phyloP scores from a whole-genome alignment of 2,113 vertebrate genomes.

The Podarcis muralis region DNA sequence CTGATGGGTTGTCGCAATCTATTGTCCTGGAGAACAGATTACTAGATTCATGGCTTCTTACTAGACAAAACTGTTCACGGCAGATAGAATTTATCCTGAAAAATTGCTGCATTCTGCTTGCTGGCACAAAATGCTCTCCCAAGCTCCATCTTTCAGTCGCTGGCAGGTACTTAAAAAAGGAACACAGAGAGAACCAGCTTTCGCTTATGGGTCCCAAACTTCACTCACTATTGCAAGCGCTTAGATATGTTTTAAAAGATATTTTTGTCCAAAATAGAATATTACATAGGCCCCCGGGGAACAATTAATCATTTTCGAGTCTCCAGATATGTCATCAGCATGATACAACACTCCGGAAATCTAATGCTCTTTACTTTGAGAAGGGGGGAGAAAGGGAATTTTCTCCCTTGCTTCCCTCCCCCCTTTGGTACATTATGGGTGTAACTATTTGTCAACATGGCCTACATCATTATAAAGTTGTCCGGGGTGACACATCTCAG shows the following conservation, averaged over 20 bases:
- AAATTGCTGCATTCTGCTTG: constrained; percentile 62
- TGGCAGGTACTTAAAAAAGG: constrained; percentile 66
- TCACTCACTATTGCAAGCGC: constrained; percentile 61
- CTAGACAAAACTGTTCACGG: constrained; percentile 55
- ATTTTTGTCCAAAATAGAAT: constrained; percentile 63
- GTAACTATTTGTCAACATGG: constrained; percentile 47
- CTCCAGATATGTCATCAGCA: constrained; percentile 52
- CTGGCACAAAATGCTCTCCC: constrained; percentile 54
- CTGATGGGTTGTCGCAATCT: constrained; percentile 40
- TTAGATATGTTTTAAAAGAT: constrained; percentile 64
- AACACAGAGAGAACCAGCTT: constrained; percentile 43
- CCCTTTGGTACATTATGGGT: constrained; percentile 33
- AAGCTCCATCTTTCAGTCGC: constrained; percentile 48
- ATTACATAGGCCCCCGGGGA: constrained; percentile 39
- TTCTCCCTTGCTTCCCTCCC: not conserved
- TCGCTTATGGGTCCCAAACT: constrained; percentile 45
- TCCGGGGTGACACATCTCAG: constrained; percentile 47
- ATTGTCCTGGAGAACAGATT: constrained; percentile 51
- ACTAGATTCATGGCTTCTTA: constrained; percentile 56
- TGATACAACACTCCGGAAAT: constrained; percentile 58
- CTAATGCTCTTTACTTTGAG: constrained; percentile 37
- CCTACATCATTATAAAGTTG: constrained; percentile 62
- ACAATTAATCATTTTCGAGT: constrained; percentile 61
- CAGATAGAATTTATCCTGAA: constrained; percentile 54
- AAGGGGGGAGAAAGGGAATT: not conserved